phyloP scores from a whole-genome alignment of 1,140 invertebrate genomes.

The Linepithema humile region DNA sequence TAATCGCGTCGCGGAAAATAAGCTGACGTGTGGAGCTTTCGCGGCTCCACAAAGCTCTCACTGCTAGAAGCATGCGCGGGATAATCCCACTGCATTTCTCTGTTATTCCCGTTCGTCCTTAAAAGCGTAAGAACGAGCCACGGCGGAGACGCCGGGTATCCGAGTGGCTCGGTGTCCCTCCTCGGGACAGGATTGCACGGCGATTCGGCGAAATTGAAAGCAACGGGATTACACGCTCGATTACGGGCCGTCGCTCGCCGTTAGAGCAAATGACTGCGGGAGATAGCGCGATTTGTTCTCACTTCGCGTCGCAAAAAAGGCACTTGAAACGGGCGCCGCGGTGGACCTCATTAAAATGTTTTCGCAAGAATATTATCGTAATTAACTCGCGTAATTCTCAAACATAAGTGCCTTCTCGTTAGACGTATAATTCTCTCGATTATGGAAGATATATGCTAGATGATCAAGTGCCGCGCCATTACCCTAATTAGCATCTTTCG shows the following conservation, averaged over 20 bases:
- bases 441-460: not conserved
- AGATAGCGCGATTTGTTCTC: slow-evolving; percentile 42
- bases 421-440: not conserved
- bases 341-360: not conserved
- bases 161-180: not conserved
- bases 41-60: not conserved
- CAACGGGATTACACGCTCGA: slow-evolving; percentile 48
- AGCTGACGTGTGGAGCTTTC: not conserved
- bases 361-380: not conserved
- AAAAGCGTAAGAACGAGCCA: not conserved
- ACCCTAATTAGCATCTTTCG: not conserved
- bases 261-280: slow-evolving; percentile 23
- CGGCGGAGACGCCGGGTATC: not conserved
- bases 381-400: not conserved
- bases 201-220: slow-evolving; percentile 51
- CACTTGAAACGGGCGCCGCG: not conserved
- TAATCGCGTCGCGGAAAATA: slow-evolving; percentile 31
- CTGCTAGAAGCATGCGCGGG: not conserved
- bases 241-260: slow-evolving; percentile 33
- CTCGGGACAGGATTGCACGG: slow-evolving; percentile 24
- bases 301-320: not conserved
- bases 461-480: not conserved
- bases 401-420: not conserved
- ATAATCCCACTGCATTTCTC: slow-evolving; percentile 11
- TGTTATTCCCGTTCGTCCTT: slow-evolving; percentile 12